A percentile compares a stretch with the other conserved stretches of the same genome.
Evolutionary conservation across 2,113 vertebrate species (phyloP).

Genomic region (Dasyurus viverrinus): DNA sequence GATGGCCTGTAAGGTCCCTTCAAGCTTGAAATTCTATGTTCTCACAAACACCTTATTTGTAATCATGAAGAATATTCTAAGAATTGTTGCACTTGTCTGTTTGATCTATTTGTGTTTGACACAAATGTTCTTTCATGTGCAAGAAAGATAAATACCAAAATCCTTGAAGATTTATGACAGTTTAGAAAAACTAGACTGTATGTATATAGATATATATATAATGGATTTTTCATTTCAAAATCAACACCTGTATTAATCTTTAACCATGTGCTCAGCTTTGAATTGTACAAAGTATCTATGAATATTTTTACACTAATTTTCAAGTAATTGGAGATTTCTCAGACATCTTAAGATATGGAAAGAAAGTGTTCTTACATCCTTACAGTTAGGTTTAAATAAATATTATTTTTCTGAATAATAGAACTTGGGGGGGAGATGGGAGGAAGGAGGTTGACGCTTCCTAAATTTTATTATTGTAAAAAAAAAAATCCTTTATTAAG

Average conservation of each 20-base stretch:
- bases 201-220: neutral
- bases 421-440: neutral
- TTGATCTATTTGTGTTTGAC: neutral
- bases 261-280: slow-evolving; percentile 52
- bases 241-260: slow-evolving; percentile 29
- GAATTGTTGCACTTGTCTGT: slow-evolving; percentile 1
- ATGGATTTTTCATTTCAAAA: neutral
- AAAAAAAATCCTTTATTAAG: slow-evolving; percentile 1
- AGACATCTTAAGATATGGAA: slow-evolving; percentile 32
- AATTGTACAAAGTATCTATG: slow-evolving; percentile 27
- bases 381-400: neutral
- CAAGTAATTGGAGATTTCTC: slow-evolving; percentile 58
- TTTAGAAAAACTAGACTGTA: neutral
- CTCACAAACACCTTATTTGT: neutral
- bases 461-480: slow-evolving; percentile 12
- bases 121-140: slow-evolving; percentile 40
- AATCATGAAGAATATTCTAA: slow-evolving; percentile 18
- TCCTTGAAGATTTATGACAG: slow-evolving; percentile 3
- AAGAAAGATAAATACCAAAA: neutral
- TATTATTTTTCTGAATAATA: neutral
- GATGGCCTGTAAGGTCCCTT: neutral
- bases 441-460: neutral
- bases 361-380: neutral
- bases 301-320: slow-evolving; percentile 40
- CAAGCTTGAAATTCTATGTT: neutral